Percentiles rank a stretch among this genome's conserved stretches.
Conservation (phyloP, 2,113 vertebrate species). For the Orycteropus afer region DNA sequence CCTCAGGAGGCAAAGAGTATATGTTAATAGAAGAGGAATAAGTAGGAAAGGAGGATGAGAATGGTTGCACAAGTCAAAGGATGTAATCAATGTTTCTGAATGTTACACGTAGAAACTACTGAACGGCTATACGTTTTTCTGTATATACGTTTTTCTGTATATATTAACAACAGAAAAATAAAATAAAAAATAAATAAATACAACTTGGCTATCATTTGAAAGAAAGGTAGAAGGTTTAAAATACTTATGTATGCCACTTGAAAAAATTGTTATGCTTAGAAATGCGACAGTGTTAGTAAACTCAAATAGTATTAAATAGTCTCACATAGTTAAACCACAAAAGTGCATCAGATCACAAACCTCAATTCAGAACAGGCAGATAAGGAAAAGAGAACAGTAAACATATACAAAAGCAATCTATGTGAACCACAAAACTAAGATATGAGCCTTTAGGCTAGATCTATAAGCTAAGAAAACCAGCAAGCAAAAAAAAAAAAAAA, state of each 20-base stretch:
- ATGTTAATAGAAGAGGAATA: not conserved
- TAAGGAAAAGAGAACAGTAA: conserved; percentile 16
- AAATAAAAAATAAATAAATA: not conserved
- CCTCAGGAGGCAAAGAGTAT: not conserved
- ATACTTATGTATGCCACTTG: not conserved
- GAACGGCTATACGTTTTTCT: not conserved
- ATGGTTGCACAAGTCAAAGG: not conserved
- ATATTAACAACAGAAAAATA: not conserved
- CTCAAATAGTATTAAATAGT: conserved; percentile 22
- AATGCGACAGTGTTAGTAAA: conserved; percentile 18
- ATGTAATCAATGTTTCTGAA: too few relatives aligned
- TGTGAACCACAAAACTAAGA: conserved; percentile 54
- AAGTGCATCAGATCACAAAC: not conserved
- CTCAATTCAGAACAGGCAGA: not conserved
- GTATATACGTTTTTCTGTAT: not conserved
- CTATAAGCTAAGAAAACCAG: conserved; percentile 57
- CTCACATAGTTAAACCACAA: not conserved
- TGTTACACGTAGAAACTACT: not conserved
- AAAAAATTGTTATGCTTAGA: conserved; percentile 32
- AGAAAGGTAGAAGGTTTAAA: conserved; percentile 25
- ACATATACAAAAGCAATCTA: conserved; percentile 55
- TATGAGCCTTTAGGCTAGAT: not conserved
- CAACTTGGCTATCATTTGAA: not conserved
- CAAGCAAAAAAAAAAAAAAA: conserved; percentile 36
- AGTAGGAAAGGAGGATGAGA: not conserved